A percentile compares a stretch with the other conserved stretches of the same genome.
These are phyloP conservation scores for Masticophis lateralis DNA, from an alignment of 2,797 vertebrate species.

Conservation along the genomic window DNA sequence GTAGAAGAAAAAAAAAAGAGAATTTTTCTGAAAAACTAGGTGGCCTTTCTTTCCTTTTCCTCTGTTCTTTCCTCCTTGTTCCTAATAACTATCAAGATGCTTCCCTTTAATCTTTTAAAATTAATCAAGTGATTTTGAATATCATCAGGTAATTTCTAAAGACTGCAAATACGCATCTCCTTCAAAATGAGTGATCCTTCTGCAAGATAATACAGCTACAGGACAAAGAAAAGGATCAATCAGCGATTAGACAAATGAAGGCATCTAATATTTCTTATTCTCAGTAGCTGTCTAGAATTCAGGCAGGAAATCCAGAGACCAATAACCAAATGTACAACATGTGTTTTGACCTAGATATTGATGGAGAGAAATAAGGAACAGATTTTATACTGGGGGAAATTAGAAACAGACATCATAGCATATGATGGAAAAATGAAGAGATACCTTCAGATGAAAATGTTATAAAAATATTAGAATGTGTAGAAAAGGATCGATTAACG, in stretches of 20 bases:
- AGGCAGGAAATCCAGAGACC: not conserved
- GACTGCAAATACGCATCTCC: not conserved
- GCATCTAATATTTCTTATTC: not conserved
- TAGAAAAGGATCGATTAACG: too few species aligned
- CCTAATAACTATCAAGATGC: not conserved
- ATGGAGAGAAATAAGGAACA: not conserved
- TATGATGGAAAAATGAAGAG: not conserved
- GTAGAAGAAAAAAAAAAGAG: not conserved
- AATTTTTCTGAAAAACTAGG: not conserved
- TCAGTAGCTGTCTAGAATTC: not conserved
- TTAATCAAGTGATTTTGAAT: not conserved
- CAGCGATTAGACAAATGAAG: not conserved
- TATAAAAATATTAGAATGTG: too few species aligned
- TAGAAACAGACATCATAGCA: not conserved
- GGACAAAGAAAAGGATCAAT: not conserved
- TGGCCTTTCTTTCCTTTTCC: not conserved
- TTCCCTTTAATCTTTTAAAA: not conserved
- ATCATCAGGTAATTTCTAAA: not conserved
- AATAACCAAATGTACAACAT: not conserved
- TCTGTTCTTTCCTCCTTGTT: not conserved
- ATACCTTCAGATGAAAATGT: too few species aligned
- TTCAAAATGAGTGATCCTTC: not conserved
- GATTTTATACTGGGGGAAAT: not conserved
- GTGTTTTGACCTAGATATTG: not conserved
- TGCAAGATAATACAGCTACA: not conserved